Evolutionary conservation across 2,113 vertebrate species (phyloP).

Genomic region (Dermatemys mawii): DNA sequence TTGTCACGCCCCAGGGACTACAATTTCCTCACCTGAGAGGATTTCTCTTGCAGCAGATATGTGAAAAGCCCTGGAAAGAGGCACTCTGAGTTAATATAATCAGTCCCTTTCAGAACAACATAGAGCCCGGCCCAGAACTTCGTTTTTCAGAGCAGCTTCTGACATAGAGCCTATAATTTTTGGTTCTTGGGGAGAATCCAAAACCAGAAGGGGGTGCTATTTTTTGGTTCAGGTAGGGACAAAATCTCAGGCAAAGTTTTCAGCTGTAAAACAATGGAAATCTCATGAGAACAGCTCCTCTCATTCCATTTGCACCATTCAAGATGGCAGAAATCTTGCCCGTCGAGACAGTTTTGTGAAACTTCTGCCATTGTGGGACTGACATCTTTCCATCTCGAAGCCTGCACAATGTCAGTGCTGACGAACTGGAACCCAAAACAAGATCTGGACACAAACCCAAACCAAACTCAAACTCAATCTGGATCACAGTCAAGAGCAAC

Average conservation of each 20-base stretch:
- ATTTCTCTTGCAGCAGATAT: not conserved
- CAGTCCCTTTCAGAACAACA: not conserved
- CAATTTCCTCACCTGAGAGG: not conserved
- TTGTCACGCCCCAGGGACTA: not conserved
- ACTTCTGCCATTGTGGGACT: not conserved
- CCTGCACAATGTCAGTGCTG: not conserved
- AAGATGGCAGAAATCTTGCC: not conserved
- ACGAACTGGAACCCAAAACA: not conserved
- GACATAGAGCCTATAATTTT: not conserved
- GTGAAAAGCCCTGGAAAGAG: not conserved
- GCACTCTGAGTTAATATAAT: not conserved
- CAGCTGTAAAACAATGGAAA: not conserved
- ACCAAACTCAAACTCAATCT: not conserved
- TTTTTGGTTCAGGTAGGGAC: not conserved
- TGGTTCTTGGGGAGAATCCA: not conserved
- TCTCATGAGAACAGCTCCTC: not conserved
- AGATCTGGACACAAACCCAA: not conserved
- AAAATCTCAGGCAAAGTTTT: not conserved
- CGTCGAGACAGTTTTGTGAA: not conserved
- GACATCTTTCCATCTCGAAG: not conserved
- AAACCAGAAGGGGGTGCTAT: not conserved
- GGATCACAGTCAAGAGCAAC: not conserved
- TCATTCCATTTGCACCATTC: not conserved
- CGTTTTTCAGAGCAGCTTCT: not conserved
- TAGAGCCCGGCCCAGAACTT: not conserved